A percentile compares a stretch with the other conserved stretches of the same genome.
Conservation (phyloP, 2,113 vertebrate genomes). For the Condylura cristata region DNA sequence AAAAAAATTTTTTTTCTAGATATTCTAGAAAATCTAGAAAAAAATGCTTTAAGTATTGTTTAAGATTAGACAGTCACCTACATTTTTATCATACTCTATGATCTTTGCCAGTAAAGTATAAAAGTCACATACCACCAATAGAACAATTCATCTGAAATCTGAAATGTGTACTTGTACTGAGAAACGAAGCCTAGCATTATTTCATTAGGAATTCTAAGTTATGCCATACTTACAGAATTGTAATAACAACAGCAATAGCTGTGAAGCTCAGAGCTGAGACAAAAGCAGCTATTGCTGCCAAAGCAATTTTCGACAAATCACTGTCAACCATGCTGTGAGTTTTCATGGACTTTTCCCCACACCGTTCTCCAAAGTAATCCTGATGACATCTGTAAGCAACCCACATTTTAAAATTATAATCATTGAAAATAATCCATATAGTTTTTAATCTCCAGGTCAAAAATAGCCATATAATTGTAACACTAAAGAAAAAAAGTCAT, state of each 20-base stretch:
- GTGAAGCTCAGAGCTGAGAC: conserved; percentile 76
- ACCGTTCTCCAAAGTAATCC: conserved; percentile 88
- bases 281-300: conserved; percentile 81
- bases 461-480: not conserved
- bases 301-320: conserved; percentile 80
- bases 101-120: not conserved
- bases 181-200: not conserved
- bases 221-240: conserved; percentile 84
- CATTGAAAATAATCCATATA: not conserved
- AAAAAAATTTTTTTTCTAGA: no score
- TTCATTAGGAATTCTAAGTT: not conserved
- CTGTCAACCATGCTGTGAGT: conserved; percentile 77
- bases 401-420: conserved; percentile 28
- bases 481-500: not conserved
- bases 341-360: conserved; percentile 88
- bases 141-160: not conserved
- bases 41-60: not conserved
- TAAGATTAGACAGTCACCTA: not conserved
- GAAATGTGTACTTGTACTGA: not conserved
- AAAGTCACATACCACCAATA: not conserved
- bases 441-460: not conserved
- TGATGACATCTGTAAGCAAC: conserved; percentile 84
- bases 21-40: no score
- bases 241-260: conserved; percentile 75
- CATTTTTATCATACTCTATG: not conserved